Evolutionary conservation across 2,113 vertebrate species (phyloP).

Genomic region (Xiphorhynchus elegans): DNA sequence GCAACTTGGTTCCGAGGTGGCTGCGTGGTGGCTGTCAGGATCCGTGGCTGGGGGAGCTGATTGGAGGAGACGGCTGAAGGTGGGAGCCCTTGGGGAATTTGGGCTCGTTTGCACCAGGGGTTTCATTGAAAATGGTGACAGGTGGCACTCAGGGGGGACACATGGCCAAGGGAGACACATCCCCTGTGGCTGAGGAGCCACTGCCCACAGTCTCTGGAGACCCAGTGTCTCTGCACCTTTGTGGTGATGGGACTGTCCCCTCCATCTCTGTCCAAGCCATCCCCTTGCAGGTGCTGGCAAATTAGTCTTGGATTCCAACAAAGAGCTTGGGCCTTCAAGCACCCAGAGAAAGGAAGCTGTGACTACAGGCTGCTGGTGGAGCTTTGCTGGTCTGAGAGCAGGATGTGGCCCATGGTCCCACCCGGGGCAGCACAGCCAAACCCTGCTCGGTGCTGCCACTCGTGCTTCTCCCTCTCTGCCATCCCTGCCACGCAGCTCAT

Average conservation of each 20-base stretch:
- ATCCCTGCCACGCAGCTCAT: background rate
- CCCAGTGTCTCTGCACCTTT: rapidly evolving
- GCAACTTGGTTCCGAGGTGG: constrained; percentile 69
- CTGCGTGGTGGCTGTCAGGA: constrained; percentile 39
- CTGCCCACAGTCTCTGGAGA: background rate
- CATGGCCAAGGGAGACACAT: background rate
- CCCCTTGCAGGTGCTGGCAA: background rate
- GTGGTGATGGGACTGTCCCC: background rate
- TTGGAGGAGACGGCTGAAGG: constrained; percentile 34
- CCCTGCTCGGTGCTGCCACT: background rate
- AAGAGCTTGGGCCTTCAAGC: background rate
- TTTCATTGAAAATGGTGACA: background rate
- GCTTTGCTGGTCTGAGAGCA: rapidly evolving
- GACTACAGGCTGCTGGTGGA: background rate
- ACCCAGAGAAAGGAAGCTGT: too few relatives aligned
- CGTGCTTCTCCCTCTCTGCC: background rate
- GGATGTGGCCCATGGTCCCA: rapidly evolving
- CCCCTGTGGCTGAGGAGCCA: background rate
- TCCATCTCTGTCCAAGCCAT: background rate
- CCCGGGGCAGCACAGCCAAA: background rate
- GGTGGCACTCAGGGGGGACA: background rate
- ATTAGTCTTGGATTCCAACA: background rate
- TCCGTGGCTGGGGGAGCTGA: constrained; percentile 24
- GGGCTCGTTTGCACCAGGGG: background rate
- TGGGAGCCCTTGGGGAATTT: constrained; percentile 29